Percentiles rank a stretch among this genome's conserved stretches.
Evolutionary conservation across 2,113 vertebrate species (phyloP).

Genomic region (Stegostoma tigrinum): DNA sequence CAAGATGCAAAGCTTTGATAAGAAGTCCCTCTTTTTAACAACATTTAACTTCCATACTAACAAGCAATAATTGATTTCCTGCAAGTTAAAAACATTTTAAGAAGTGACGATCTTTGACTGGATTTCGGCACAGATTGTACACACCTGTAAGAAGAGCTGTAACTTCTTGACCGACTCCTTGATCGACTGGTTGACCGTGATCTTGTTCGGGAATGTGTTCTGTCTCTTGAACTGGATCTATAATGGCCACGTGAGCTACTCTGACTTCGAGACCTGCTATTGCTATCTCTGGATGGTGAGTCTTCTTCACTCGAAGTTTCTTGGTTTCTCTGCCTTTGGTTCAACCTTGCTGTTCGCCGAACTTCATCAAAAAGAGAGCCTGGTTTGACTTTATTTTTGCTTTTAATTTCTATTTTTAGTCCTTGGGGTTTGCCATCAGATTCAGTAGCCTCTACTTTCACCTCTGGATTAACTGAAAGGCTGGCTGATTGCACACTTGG

Average conservation of each 20-base stretch:
- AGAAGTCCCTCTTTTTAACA: too few species aligned
- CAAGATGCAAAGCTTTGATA: too few species aligned
- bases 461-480: conserved; percentile 36
- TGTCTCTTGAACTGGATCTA: conserved; percentile 69
- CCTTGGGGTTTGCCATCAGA: conserved; percentile 60
- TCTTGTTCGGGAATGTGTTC: conserved; percentile 60
- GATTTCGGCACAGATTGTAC: background rate
- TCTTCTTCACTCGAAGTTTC: conserved; percentile 90
- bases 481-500: conserved; percentile 46
- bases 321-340: conserved; percentile 83
- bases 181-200: conserved; percentile 75
- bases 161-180: conserved; percentile 73
- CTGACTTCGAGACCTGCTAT: conserved; percentile 58
- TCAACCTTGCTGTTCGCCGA: conserved; percentile 84
- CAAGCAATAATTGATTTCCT: background rate
- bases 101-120: background rate
- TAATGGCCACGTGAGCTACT: conserved; percentile 71
- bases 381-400: conserved; percentile 80
- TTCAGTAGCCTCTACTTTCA: conserved; percentile 47
- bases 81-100: background rate
- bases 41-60: too few species aligned
- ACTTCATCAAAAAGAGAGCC: conserved; percentile 96
- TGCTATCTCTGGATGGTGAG: conserved; percentile 60
- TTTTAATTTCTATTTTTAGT: conserved; percentile 91
- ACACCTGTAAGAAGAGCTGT: conserved; percentile 79